Percentiles rank a stretch among this genome's conserved stretches.
These are phyloP conservation scores for Sciurus carolinensis DNA, from an alignment of 2,797 vertebrate genomes.

Conservation along the genomic window DNA sequence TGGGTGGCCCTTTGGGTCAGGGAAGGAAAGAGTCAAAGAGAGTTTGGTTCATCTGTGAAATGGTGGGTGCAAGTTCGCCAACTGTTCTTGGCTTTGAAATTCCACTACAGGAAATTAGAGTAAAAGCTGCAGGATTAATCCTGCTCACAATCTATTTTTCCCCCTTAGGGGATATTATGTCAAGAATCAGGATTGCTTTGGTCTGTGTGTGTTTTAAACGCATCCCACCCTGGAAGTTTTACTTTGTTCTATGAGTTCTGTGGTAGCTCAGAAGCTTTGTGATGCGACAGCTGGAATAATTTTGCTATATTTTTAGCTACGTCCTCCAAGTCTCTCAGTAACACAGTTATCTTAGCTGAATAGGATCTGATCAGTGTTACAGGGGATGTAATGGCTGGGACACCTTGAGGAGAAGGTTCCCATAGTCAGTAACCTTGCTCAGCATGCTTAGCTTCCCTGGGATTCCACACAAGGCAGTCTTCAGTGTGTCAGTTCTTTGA, in stretches of 20 bases:
- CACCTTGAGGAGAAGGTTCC: not conserved
- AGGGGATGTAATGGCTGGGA: not conserved
- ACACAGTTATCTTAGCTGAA: not conserved
- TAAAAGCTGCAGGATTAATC: not conserved
- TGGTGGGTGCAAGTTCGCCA: not conserved
- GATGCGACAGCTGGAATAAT: not conserved
- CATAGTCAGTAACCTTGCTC: not conserved
- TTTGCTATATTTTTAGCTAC: slow-evolving; percentile 10
- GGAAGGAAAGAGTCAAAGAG: not conserved
- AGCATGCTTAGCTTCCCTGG: not conserved
- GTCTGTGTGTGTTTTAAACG: not conserved
- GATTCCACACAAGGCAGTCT: not conserved
- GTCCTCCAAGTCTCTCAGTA: not conserved
- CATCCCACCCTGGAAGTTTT: not conserved
- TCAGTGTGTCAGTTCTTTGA: slow-evolving; percentile 13
- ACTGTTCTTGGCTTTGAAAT: slow-evolving; percentile 53
- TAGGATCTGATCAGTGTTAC: not conserved
- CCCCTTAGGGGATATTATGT: not conserved
- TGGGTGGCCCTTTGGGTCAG: not conserved
- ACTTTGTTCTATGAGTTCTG: slow-evolving; percentile 2
- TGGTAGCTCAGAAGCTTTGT: slow-evolving; percentile 6
- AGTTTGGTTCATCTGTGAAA: slow-evolving; percentile 24
- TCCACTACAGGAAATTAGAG: slow-evolving; percentile 47
- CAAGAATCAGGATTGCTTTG: slow-evolving; percentile 1
- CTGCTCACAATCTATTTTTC: slow-evolving; percentile 16